Evolutionary conservation across 2,888 invertebrate genomes (phyloP).

Genomic region (Diabrotica balteata): DNA sequence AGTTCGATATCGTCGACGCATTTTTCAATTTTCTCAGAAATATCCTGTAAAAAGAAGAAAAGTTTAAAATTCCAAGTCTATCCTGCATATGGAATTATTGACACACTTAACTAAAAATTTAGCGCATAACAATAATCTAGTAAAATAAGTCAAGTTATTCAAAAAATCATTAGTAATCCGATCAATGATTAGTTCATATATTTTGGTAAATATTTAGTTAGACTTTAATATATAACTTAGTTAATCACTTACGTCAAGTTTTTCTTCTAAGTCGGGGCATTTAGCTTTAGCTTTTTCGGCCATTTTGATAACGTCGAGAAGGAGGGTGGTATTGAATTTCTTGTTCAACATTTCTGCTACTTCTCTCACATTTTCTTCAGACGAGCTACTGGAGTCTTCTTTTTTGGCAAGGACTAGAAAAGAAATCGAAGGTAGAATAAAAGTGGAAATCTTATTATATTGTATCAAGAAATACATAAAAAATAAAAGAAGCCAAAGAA

Average conservation of each 20-base stretch:
- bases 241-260: slow-evolving; percentile 29
- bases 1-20: slow-evolving; percentile 33
- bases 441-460: neutral
- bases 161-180: no score
- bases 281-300: slow-evolving; percentile 24
- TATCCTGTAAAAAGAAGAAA: slow-evolving; percentile 19
- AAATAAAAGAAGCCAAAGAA: neutral
- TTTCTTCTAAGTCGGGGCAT: slow-evolving; percentile 33
- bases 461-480: neutral
- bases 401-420: slow-evolving; percentile 5
- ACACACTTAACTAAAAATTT: no score
- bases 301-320: slow-evolving; percentile 22
- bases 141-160: neutral
- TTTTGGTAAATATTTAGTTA: no score
- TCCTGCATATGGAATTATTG: no score
- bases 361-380: slow-evolving; percentile 19
- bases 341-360: slow-evolving; percentile 16
- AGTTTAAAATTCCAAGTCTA: neutral
- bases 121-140: no score
- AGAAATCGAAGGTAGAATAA: neutral
- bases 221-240: neutral
- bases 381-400: slow-evolving; percentile 10
- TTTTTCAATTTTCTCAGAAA: slow-evolving; percentile 10
- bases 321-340: slow-evolving; percentile 32
- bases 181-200: no score